phyloP scores from a whole-genome alignment of 1,140 invertebrate species.

The Atta texana region DNA sequence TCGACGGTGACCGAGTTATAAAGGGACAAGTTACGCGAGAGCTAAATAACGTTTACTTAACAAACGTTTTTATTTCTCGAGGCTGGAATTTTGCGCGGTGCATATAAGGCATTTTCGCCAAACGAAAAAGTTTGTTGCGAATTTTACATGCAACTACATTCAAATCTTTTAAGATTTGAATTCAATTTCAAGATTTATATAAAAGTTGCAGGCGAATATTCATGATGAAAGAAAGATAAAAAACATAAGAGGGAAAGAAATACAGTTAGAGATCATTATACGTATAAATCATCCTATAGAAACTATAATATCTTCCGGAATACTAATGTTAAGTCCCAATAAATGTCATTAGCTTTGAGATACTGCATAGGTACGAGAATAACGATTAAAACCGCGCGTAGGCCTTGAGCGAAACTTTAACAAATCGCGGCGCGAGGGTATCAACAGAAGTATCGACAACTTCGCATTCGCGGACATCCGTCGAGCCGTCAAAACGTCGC shows the following conservation, averaged over 20 bases:
- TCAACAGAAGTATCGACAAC: constrained; percentile 47
- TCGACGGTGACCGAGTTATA: constrained; percentile 63
- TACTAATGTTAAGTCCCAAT: constrained; percentile 1
- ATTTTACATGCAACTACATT: background rate
- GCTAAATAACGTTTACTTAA: constrained; percentile 65
- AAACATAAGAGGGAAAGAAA: background rate
- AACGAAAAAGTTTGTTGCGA: constrained; percentile 27
- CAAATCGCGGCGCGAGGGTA: constrained; percentile 26
- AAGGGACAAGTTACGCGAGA: constrained; percentile 67
- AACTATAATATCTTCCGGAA: background rate
- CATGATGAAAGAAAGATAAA: background rate
- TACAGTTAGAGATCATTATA: background rate
- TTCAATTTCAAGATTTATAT: constrained; percentile 20
- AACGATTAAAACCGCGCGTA: constrained; percentile 24
- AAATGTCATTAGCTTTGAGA: background rate
- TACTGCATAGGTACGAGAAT: background rate
- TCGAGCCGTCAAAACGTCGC: constrained; percentile 41
- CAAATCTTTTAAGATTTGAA: background rate
- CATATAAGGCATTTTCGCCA: constrained; percentile 15
- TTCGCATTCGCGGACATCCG: constrained; percentile 35
- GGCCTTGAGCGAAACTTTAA: constrained; percentile 35
- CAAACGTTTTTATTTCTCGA: constrained; percentile 43
- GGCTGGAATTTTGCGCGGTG: constrained; percentile 12
- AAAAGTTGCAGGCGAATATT: background rate
- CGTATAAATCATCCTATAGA: background rate